Evolutionary conservation across 1,140 invertebrate genomes (phyloP), one percentile per base, ranked within the genome.

Genomic region (Pseudobourletiella spinata): DNA sequence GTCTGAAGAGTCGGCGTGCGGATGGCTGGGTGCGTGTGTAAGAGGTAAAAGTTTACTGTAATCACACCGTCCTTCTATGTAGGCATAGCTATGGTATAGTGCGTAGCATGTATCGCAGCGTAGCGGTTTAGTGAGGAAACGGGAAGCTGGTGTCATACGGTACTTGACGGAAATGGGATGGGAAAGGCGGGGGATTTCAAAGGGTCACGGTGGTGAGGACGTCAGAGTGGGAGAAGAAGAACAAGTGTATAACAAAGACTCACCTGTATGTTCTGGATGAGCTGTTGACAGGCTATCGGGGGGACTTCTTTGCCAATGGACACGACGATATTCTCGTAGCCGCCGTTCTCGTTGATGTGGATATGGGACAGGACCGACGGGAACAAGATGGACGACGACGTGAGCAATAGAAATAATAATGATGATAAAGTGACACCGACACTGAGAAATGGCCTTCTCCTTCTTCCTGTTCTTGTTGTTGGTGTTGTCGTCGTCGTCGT

Each of bases 261-360:
- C 43, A 69, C 68, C 68, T 69, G 64, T 56, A 69, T 65, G 57
- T 69, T 66, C 57, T 66, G 64, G 32, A 69, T 62, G 52, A 69
- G 68, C 25, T 69, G 64, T 58, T 66, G 68, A 63, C 68, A 69
- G 46, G 65, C 65, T 39, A 69, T 69, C 28, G 68, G 68, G 8
- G 68, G 68, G 46, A 69, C 65, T 64, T 69, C 68, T 43, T 65
- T 64, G 1, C 59, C 55, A 39, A 69, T 64, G 42, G 62, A 59
- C 42, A 69, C 65, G 32, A 66, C 64, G 26, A 69, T 43, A 51
- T 69, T 63, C 56, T 69, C 68, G 48, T 69, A 69, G 28, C 68
- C 68, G 22, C 68, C 68, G 48, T 67, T 50, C 8, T 60, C 57
- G 64, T 69, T 69, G 55, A 69, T 64, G 8, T 56, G 58, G 35